Base-by-base conservation (phyloP, 2,113 vertebrate genomes). In the Stigmatopora argus region DNA sequence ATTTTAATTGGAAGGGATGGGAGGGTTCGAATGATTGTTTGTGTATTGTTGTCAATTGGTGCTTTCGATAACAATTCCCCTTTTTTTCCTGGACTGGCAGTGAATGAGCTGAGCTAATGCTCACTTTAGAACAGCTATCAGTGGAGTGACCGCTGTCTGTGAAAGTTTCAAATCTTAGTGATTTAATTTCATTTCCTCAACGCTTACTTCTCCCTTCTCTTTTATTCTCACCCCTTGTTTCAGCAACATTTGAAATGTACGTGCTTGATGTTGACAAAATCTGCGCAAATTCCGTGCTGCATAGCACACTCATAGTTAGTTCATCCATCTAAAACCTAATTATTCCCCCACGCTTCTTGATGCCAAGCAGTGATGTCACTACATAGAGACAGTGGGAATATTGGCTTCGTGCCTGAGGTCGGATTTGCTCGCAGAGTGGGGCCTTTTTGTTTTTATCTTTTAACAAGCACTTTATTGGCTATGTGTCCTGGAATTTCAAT, bases 281-380 rank as follows among this genome's bases (percentile, higher is more conserved):
- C 68, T 62, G 62, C 66, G 74, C 81, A 79, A 70, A 83, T 82
- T 86, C 67, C 72, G 56, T 73, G 80, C 78, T 77, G 58, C 77
- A 84, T 83, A 73, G 68, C 81, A 74, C 74, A 66, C 77, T 65
- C 62, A 69, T 65, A 52, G 64, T 79, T 73, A 78, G 77, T 81
- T 84, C 78, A 79, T 67, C 77, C 82, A 84, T 80, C 80, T 85
- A 81, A 81, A 88, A 87, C 84, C 84, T 85, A 87, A 91, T 90
- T 91, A 91, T 85, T 82, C 76, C 71, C 81, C 79, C 80, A 66
- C 53, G 77, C 71, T 76, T 73, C 71, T 77, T 63, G 48, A 74
- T 87, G 89, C 91, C 88, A 90, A 81, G 77, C 46, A 73, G 82
- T 91, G 91, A 91, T 89, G 89, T 92, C 90, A 92, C 79, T 80